A percentile compares a stretch with the other conserved stretches of the same genome.
Conservation (phyloP, 2,113 vertebrate genomes). For the Labeo rohita region DNA sequence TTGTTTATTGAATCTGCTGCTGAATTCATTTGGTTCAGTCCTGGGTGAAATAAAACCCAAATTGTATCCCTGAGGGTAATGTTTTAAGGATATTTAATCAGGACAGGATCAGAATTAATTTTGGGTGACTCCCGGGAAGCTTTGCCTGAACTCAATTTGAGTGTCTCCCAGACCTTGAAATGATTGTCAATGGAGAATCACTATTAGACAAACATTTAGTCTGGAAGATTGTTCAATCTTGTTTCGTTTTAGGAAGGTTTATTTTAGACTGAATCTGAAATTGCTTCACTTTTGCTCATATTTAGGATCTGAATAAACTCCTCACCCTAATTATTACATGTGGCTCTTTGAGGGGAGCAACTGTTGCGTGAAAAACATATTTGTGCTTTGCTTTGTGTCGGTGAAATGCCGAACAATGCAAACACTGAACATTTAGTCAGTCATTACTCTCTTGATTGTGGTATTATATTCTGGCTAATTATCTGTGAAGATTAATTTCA, state of each 20-base stretch:
- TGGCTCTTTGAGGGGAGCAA: neutral
- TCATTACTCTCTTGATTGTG: neutral
- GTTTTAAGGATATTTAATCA: slow-evolving; percentile 37
- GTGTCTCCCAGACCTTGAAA: neutral
- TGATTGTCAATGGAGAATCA: neutral
- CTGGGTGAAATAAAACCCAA: neutral
- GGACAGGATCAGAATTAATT: slow-evolving; percentile 27
- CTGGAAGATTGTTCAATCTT: neutral
- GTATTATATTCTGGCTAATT: slow-evolving; percentile 6
- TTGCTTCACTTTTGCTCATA: neutral
- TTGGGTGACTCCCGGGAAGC: slow-evolving; percentile 5
- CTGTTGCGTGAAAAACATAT: neutral
- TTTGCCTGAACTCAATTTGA: slow-evolving; percentile 1
- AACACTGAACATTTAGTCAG: neutral
- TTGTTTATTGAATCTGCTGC: slow-evolving; percentile 42
- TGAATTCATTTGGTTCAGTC: slow-evolving; percentile 37
- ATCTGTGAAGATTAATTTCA: slow-evolving; percentile 21
- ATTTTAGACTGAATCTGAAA: neutral
- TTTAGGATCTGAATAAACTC: neutral
- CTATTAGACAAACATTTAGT: neutral
- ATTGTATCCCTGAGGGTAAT: neutral
- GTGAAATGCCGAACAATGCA: neutral
- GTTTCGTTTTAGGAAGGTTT: neutral
- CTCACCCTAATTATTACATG: neutral
- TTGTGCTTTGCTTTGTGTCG: neutral